Conservation (phyloP, 2,113 vertebrate genomes). For the Callorhinus ursinus region DNA sequence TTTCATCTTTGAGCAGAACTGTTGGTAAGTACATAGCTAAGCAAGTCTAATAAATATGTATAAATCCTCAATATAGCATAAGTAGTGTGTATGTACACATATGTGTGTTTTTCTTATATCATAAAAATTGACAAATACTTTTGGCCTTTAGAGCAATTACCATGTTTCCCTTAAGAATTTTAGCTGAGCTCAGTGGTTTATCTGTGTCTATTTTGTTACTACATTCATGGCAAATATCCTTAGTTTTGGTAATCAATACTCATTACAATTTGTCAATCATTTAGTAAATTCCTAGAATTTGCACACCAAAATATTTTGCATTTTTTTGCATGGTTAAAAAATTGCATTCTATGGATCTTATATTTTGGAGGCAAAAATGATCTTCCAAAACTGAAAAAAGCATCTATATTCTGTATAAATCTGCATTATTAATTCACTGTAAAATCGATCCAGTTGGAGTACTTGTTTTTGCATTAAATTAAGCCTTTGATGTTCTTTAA, state of each 20-base stretch:
- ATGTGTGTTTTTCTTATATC: neutral
- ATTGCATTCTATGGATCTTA: constrained; percentile 22
- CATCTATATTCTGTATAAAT: constrained; percentile 84
- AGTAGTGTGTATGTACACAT: neutral
- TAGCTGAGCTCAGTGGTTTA: neutral
- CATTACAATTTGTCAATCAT: constrained; percentile 16
- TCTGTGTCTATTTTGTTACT: neutral
- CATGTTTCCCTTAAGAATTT: neutral
- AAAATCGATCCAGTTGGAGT: constrained; percentile 88
- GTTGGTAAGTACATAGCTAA: neutral
- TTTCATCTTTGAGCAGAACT: constrained; percentile 11
- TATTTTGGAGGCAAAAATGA: constrained; percentile 75
- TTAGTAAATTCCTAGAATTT: constrained; percentile 51
- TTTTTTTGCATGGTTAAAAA: constrained; percentile 7
- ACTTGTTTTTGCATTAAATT: constrained; percentile 91
- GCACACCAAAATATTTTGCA: neutral
- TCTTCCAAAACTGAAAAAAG: constrained; percentile 73
- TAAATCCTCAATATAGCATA: neutral
- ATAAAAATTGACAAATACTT: constrained; percentile 8
- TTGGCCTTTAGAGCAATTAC: neutral
- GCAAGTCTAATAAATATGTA: neutral
- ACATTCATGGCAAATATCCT: neutral
- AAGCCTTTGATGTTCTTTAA: constrained; percentile 90
- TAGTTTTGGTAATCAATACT: neutral
- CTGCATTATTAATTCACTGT: constrained; percentile 89